Conservation (phyloP, 2,113 vertebrate species). For the Otus sunia region DNA sequence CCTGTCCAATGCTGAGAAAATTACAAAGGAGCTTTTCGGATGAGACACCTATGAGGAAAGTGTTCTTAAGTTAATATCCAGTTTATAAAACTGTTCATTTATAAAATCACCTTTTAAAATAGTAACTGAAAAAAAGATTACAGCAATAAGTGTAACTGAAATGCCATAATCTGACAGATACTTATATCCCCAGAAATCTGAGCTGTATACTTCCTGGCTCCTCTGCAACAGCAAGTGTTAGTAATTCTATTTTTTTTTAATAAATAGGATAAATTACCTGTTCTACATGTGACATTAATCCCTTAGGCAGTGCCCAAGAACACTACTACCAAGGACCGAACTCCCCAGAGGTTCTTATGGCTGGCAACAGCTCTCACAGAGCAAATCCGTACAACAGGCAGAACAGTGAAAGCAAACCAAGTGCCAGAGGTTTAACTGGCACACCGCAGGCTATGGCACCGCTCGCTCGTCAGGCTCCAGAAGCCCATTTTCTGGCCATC, state of each 20-base stretch:
- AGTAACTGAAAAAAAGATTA: background rate
- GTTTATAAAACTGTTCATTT: background rate
- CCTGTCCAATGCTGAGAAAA: background rate
- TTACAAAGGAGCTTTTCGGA: background rate
- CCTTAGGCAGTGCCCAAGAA: background rate
- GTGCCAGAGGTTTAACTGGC: background rate
- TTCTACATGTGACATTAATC: background rate
- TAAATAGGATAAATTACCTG: background rate
- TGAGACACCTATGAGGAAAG: background rate
- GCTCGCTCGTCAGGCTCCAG: background rate
- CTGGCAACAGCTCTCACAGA: background rate
- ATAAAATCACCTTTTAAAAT: background rate
- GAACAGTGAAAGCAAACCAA: background rate
- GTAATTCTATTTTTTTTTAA: no score
- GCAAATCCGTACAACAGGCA: background rate
- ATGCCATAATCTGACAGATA: background rate
- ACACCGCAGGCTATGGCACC: fast-evolving
- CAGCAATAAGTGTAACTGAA: background rate
- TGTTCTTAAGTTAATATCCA: background rate
- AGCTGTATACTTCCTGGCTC: background rate
- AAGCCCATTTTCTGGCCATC: background rate
- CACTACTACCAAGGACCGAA: background rate
- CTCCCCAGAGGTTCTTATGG: background rate
- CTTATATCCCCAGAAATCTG: background rate
- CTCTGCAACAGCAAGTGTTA: background rate